Base-by-base conservation (phyloP, 2,797 vertebrate species). In the Melanotaenia boesemani region DNA sequence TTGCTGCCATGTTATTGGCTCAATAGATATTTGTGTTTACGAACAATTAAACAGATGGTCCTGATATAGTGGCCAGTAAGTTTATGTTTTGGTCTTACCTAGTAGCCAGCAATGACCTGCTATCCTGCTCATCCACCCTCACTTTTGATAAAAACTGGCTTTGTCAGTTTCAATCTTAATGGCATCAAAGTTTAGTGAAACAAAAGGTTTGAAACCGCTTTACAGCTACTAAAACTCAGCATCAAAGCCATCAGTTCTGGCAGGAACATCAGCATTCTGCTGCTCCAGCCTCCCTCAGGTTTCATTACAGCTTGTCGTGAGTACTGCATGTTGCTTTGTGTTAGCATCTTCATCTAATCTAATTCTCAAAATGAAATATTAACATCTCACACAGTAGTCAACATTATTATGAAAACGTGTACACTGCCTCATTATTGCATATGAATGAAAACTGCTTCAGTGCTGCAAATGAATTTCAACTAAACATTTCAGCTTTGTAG, bases 331-430 rank as follows among this genome's bases (percentile, higher is more conserved):
- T 28, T 64, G 16, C 55, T 61, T 55, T 61, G 74, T 61, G 61
- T 65, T 63, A 30, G n/a, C 30, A 0, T 37, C 54, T 39, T 56
- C 54, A 46, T 70, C 20, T 60, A 3, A 59, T 52, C 44, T 50
- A 39, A 75, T 36, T 50, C 24, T 61, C 46, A 26, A 39, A 36
- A 30, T 78, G 67, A 82, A 76, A 81, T 79, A 80, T 77, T 63
- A 79, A 78, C 65, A 57, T 60, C 60, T 74, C 77, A 76, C 77
- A 78, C 46, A 66, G 44, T 67, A 55, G 59, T 63, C 30, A 70
- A 67, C 63, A 54, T 20, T 59, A 55, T 81, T 68, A 57, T 58
- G 52, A 52, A 63, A 37, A 61, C 9, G 39, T n/a, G 56, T 9
- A 9, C 63, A 57, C 60, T 12, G 8, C 54, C 34, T 52, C 50